Percentiles rank a stretch among this genome's conserved stretches.
Conservation (phyloP, 2,797 vertebrate species). For the Antrozous pallidus region DNA sequence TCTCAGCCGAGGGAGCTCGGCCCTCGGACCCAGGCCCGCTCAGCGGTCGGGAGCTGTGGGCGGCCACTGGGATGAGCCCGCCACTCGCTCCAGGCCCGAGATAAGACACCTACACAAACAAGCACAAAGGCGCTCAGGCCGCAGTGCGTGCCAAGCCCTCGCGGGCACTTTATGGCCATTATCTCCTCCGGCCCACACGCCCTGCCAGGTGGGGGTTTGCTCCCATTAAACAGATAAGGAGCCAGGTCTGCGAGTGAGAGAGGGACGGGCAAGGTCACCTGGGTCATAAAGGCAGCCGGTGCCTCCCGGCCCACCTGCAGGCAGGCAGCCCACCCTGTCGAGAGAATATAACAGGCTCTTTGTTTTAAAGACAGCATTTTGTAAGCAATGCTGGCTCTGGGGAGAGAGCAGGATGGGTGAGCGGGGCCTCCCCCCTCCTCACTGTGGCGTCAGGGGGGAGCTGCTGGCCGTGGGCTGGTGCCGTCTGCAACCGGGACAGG, state of each 20-base stretch:
- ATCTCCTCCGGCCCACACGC: constrained; percentile 55
- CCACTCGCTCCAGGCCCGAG: neutral
- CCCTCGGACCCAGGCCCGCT: neutral
- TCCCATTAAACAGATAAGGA: constrained; percentile 58
- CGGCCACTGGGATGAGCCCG: neutral
- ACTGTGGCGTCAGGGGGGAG: fast-evolving
- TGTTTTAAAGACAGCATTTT: neutral
- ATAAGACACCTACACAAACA: constrained; percentile 49
- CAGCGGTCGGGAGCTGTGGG: fast-evolving
- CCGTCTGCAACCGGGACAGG: too few relatives aligned
- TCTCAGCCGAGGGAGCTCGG: neutral
- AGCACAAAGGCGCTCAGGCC: neutral
- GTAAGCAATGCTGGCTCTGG: neutral
- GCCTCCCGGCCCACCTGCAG: constrained; percentile 46
- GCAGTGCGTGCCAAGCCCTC: constrained; percentile 18
- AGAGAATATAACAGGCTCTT: neutral
- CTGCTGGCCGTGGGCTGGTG: neutral
- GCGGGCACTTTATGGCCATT: constrained; percentile 42
- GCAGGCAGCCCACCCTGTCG: constrained; percentile 22
- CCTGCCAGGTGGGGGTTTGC: constrained; percentile 55
- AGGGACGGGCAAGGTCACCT: neutral
- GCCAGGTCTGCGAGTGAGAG: neutral
- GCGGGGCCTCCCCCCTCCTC: neutral
- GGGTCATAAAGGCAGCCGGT: constrained; percentile 29
- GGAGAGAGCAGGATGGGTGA: neutral